phyloP scores from a whole-genome alignment of 2,888 invertebrate species.

The Ophion slaviceki region DNA sequence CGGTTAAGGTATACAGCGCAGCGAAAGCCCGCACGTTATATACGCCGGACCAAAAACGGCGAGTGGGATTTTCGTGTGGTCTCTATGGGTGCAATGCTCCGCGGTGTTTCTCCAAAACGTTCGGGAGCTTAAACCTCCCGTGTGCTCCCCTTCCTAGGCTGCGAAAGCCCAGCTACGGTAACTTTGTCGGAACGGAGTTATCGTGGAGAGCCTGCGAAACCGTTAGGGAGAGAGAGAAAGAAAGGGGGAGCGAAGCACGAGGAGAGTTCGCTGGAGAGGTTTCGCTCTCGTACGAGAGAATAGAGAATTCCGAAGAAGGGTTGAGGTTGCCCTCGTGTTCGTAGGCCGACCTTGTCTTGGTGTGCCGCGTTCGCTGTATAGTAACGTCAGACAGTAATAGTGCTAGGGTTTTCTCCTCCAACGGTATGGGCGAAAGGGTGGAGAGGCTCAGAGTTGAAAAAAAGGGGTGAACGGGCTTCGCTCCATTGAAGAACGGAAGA shows the following conservation, averaged over 20 bases:
- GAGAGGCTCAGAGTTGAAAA: slow-evolving; percentile 40
- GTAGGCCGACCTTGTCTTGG: slow-evolving; percentile 5
- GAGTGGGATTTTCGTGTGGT: slow-evolving; percentile 40
- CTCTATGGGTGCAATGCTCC: slow-evolving; percentile 33
- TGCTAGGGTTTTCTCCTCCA: neutral
- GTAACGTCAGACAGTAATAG: slow-evolving; percentile 15
- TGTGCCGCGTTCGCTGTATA: neutral
- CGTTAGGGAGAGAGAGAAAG: slow-evolving; percentile 58
- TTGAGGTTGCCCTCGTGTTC: slow-evolving; percentile 11
- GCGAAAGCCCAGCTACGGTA: slow-evolving; percentile 69
- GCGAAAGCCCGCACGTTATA: slow-evolving; percentile 38
- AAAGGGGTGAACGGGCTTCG: slow-evolving; percentile 22
- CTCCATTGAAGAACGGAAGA: slow-evolving; percentile 25
- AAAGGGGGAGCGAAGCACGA: neutral
- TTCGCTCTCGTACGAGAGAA: slow-evolving; percentile 14
- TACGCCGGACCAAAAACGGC: slow-evolving; percentile 37
- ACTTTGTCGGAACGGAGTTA: slow-evolving; percentile 75
- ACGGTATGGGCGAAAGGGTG: slow-evolving; percentile 1
- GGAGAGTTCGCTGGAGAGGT: slow-evolving; percentile 8
- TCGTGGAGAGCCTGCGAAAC: slow-evolving; percentile 72
- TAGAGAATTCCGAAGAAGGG: neutral
- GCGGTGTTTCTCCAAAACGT: slow-evolving; percentile 67
- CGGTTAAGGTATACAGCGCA: slow-evolving; percentile 40
- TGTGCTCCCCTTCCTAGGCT: slow-evolving; percentile 50
- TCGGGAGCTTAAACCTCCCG: slow-evolving; percentile 75